Base-by-base conservation (phyloP, 92 coral and sea anemone genomes). In the Porites lobata region DNA sequence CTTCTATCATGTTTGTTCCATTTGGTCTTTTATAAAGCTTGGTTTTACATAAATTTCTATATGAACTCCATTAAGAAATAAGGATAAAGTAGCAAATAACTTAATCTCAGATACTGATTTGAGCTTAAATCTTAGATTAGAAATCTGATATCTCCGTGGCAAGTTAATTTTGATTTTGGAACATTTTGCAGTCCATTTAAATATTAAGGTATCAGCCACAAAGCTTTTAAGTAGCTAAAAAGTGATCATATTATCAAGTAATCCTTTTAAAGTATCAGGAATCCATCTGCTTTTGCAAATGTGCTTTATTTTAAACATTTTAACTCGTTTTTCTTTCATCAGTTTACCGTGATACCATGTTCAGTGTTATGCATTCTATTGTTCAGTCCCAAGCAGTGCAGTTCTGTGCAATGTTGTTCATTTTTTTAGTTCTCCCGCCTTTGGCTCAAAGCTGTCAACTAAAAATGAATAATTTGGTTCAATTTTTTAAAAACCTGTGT, bases 161-260 rank as follows among this genome's bases (percentile, higher is more conserved):
- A 24, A 32, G 61, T 68, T 64, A 9, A 32, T 50, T n/a, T 70
- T 21, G 70, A 17, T 69, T 57, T 71, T 12, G 15, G 5, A 58
- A 78, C 69, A 69, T 43, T 70, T 58, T 29, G 18, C 61, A 58
- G 56, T 11, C 69, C 86, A 82, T 82, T 70, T 51, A 69, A 17
- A 50, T 15, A 17, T 68, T 22, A 57, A 58, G 59, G 78, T 71
- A 82, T 82, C 71, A 82, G 67, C 78, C 77, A 57, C 51, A 10
- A 59, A 81, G 85, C 67, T 53, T 81, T 56, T 29, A 69, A 82
- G 78, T 57, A 56, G 43, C n/a, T 21, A 24, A 69, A 69, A 69
- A 9, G 11, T 56, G 18, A 66, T 66, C 63, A 52, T n/a, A 29
- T 52, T 19, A 26, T 15, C 22, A 10, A 24, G n/a, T 52, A 75